Evolutionary conservation across 2,113 vertebrate genomes (phyloP), one percentile per base, ranked within the genome.

Genomic region (Amblyopsis rosae): DNA sequence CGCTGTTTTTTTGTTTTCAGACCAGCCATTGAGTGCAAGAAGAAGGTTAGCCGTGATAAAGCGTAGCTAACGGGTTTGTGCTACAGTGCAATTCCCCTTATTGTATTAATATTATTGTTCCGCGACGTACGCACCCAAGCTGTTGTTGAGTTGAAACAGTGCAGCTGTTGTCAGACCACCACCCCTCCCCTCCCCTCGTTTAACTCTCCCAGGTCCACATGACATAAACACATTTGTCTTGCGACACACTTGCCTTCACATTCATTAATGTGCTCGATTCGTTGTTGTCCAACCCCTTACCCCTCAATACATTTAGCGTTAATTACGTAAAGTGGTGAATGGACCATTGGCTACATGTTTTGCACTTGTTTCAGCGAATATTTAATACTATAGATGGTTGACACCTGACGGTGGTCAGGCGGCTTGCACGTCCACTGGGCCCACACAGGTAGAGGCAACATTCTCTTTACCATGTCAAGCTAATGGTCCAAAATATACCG

Each of bases 181-280:
- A 15, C 35, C 47, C 47, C 33, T 57, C 35, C 47, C 47, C 33
- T 57, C 33, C n/a, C 15, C 46, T 69, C 70, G 59, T 48, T 71
- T 41, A 2, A 15, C 69, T 77, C 73, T 62, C 65, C 73, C 73
- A 85, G 77, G 69, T 87, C 76, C 84, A 79, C 78, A 79, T 89
- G 85, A 88, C 83, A 26, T 26, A 3, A 73, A 67, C 68, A 69
- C 16, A 82, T 75, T 82, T 48, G 82, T 69, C 47, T 63, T 63
- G 60, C 45, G 45, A 62, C 59, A 69, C 73, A 75, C 61, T 69
- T 79, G 61, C 65, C 67, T 45, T 82, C 75, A 87, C 66, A 62
- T 60, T 65, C 78, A 11, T n/a, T 15, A 12, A 51, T 3, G 10
- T 51, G 50, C 12, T 51, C 13, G 50, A 51, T n/a, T 51, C 1